A percentile compares a stretch with the other conserved stretches of the same genome.
Evolutionary conservation across 2,888 invertebrate genomes (phyloP).

Genomic region (Timandra comae): DNA sequence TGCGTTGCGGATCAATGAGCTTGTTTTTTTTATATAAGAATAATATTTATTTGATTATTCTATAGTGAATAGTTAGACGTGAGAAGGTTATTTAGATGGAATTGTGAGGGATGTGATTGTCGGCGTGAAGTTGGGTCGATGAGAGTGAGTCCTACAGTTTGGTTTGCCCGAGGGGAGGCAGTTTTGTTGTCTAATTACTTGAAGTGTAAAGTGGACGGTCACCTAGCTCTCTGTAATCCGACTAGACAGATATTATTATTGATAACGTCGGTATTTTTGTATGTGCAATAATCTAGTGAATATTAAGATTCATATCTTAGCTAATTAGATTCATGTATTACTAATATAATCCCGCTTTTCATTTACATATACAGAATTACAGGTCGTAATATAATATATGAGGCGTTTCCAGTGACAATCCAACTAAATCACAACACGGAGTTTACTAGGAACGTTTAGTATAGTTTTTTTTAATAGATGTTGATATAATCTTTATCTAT

Average conservation of each 20-base stretch:
- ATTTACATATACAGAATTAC: slow-evolving; percentile 34
- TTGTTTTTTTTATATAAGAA: slow-evolving; percentile 13
- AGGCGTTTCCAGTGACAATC: slow-evolving; percentile 29
- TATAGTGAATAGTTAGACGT: slow-evolving; percentile 12
- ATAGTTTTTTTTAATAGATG: slow-evolving; percentile 54
- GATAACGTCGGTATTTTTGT: slow-evolving; percentile 59
- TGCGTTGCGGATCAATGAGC: slow-evolving; percentile 23
- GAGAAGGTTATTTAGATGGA: slow-evolving; percentile 1
- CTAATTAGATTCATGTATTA: slow-evolving; percentile 57
- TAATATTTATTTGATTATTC: slow-evolving; percentile 19
- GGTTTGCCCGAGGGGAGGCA: slow-evolving; percentile 15
- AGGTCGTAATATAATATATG: no score
- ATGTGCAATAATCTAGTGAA: slow-evolving; percentile 70
- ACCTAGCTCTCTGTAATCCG: no score
- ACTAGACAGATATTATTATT: no score
- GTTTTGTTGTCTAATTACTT: slow-evolving; percentile 6
- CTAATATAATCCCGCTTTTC: slow-evolving; percentile 58
- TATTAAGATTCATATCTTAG: slow-evolving; percentile 67
- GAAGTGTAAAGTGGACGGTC: no score
- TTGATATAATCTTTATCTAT: slow-evolving; percentile 73
- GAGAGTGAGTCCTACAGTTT: slow-evolving; percentile 7
- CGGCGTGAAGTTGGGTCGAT: no score
- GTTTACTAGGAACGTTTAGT: slow-evolving; percentile 29
- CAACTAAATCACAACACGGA: slow-evolving; percentile 6
- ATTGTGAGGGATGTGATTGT: no score